These are phyloP conservation scores for Cydia strobilella DNA, from an alignment of 1,140 invertebrate species.

Conservation along the genomic window DNA sequence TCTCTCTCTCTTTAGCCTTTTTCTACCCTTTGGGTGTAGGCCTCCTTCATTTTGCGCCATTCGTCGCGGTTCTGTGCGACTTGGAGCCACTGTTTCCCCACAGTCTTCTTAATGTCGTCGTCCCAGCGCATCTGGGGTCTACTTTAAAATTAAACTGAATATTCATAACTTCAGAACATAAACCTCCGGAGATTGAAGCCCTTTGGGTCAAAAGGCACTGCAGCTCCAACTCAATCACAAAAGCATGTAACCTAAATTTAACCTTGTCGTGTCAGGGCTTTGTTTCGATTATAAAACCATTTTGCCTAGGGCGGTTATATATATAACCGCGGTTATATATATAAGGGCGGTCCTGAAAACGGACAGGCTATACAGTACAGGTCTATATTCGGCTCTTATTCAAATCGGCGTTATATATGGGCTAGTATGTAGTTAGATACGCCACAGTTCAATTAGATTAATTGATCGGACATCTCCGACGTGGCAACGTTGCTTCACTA, in stretches of 20 bases:
- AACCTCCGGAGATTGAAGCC: slow-evolving; percentile 5
- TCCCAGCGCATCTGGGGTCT: too few relatives aligned
- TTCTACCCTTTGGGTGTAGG: too few relatives aligned
- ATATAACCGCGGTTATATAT: too few relatives aligned
- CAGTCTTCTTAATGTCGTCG: too few relatives aligned
- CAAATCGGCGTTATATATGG: neutral
- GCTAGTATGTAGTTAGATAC: neutral
- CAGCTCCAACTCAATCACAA: neutral
- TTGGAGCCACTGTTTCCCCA: too few relatives aligned
- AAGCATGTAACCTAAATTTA: slow-evolving; percentile 6
- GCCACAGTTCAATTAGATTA: slow-evolving; percentile 28
- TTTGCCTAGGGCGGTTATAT: neutral
- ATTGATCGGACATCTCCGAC: slow-evolving; percentile 22
- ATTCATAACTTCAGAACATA: slow-evolving; percentile 13
- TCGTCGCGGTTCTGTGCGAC: too few relatives aligned
- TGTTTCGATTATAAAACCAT: neutral
- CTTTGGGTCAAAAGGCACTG: neutral
- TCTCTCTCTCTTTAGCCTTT: too few relatives aligned
- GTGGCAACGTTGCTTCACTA: slow-evolving; percentile 14
- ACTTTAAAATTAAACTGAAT: slow-evolving; percentile 2
- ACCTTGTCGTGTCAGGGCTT: slow-evolving; percentile 3
- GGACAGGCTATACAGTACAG: too few relatives aligned
- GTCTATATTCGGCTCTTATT: neutral
- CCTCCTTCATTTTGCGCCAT: too few relatives aligned
- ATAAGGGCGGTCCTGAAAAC: too few relatives aligned